A percentile compares a stretch with the other conserved stretches of the same genome.
phyloP scores from a whole-genome alignment of 2,113 vertebrate species.

The Pterophyllum scalare region DNA sequence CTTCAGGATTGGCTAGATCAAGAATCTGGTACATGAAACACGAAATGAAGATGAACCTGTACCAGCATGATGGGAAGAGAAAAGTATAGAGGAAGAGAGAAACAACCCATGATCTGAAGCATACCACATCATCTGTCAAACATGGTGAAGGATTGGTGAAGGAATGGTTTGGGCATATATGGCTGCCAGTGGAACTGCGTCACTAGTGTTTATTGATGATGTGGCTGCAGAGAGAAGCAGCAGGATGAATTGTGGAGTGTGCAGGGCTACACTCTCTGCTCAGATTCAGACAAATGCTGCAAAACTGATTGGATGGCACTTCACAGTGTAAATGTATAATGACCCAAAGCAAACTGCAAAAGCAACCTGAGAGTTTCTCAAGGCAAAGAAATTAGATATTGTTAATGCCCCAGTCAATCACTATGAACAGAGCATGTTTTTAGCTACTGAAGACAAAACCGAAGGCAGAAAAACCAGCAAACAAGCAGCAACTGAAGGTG shows the following conservation, averaged over 20 bases:
- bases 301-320: neutral
- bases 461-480: neutral
- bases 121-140: neutral
- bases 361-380: neutral
- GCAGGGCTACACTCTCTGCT: neutral
- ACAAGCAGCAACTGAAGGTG: too few species aligned
- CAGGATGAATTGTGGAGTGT: neutral
- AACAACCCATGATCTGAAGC: neutral
- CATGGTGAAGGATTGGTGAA: neutral
- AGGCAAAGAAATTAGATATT: neutral
- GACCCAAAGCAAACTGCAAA: neutral
- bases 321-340: neutral
- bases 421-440: neutral
- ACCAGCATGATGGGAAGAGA: too few species aligned
- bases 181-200: neutral
- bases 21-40: too few species aligned
- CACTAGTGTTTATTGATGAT: neutral
- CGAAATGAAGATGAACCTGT: too few species aligned
- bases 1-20: too few species aligned
- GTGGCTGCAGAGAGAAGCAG: neutral
- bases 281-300: neutral
- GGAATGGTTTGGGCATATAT: fast-evolving
- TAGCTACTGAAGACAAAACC: neutral
- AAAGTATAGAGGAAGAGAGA: too few species aligned
- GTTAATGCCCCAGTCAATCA: too few species aligned